Base-by-base conservation (phyloP, 2,888 invertebrate genomes). In the Danaus chrysippus region DNA sequence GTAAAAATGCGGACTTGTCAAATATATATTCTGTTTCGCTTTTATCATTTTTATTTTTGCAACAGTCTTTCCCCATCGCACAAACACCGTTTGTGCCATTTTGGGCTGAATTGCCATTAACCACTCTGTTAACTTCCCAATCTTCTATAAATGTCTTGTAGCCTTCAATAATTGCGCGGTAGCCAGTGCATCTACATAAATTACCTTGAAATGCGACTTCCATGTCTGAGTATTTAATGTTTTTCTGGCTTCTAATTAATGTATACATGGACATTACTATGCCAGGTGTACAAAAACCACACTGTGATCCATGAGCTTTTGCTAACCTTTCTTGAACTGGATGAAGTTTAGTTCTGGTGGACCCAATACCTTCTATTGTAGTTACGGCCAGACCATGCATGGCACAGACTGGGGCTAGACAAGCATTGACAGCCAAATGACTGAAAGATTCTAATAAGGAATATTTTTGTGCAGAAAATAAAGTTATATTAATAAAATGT, bases 181-280 rank as follows among this genome's bases (percentile, higher is more conserved):
- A 97, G 0, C 97, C 97, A 1, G 97, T 97, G 78, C 97, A 97
- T 70, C 97, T 92, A 73, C 97, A 97, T 12, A 97, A 84, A 71
- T 92, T 92, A 77, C 95, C 95, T 92, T 95, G 95, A 71, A 95
- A 94, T 2, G 95, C 93, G 5, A 93, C 91, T 83, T 96, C 95
- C 75, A 96, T 84, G 68, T 96, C 93, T 63, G 93, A 93, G 65
- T 83, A 91, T 70, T 78, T 84, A 41, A 91, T 83, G 64, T 78
- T 78, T 59, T 72, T 77, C 61, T 76, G 77, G 67, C 92, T 93
- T 74, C 97, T 86, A 0, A 97, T 86, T 52, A 97, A 86, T 0
- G 95, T 92, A 76, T 97, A 97, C 96, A 97, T 96, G 0, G 97
- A 96, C 97, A 97, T 97, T 0, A 97, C 96, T 68, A 97, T 96